These are phyloP conservation scores for Oreochromis tanganicae DNA, from an alignment of 2,113 vertebrate species.

Conservation along the genomic window DNA sequence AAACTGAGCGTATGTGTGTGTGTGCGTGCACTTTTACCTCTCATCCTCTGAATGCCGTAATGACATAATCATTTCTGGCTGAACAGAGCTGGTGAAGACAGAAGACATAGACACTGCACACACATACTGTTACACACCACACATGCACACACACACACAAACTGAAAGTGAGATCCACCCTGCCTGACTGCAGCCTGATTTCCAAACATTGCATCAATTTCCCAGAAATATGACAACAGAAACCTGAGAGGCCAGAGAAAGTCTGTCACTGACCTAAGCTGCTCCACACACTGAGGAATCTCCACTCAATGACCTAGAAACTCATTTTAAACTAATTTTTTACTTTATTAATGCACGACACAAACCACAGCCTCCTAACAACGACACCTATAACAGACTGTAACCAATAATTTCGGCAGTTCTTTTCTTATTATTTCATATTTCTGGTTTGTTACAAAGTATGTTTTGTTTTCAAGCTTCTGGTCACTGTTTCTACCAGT, in stretches of 20 bases:
- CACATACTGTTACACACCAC: neutral
- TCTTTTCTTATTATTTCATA: neutral
- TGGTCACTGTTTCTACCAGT: neutral
- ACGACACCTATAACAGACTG: neutral
- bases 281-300: neutral
- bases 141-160: neutral
- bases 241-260: slow-evolving; percentile 25
- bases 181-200: slow-evolving; percentile 36
- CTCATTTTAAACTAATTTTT: neutral
- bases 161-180: slow-evolving; percentile 41
- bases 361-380: neutral
- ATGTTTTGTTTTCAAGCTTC: neutral
- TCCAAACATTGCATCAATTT: slow-evolving; percentile 66
- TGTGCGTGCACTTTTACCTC: neutral
- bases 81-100: slow-evolving; percentile 18
- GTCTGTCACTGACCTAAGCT: slow-evolving; percentile 32
- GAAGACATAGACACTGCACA: neutral
- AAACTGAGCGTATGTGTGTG: neutral
- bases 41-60: slow-evolving; percentile 49
- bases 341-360: neutral
- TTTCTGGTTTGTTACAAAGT: neutral
- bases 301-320: neutral
- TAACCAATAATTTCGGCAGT: neutral
- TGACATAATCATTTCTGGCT: slow-evolving; percentile 48
- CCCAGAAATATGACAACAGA: slow-evolving; percentile 62